Percentiles rank a stretch among this genome's conserved stretches.
Evolutionary conservation across 2,797 vertebrate genomes (phyloP).

Genomic region (Capromys pilorides): DNA sequence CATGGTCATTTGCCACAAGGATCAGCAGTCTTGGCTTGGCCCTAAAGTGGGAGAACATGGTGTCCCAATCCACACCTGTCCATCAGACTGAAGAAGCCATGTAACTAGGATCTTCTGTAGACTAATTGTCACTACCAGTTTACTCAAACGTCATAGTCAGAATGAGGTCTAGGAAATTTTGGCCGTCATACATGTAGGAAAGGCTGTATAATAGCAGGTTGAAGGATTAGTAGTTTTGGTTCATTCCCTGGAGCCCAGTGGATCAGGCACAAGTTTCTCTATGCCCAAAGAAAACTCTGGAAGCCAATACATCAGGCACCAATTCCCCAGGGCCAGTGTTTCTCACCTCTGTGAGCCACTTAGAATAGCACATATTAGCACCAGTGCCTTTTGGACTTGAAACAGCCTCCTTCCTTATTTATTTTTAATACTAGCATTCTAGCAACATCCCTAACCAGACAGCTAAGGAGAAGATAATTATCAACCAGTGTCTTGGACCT

Average conservation of each 20-base stretch:
- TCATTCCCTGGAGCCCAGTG: not conserved
- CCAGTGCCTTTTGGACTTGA: not conserved
- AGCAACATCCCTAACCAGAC: slow-evolving; percentile 21
- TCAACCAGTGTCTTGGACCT: not conserved
- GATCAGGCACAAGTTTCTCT: not conserved
- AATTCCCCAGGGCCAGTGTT: not conserved
- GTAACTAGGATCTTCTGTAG: not conserved
- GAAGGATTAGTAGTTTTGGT: not conserved
- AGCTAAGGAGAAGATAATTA: not conserved
- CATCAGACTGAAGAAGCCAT: not conserved
- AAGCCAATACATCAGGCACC: not conserved
- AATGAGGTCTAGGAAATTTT: not conserved
- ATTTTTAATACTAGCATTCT: not conserved
- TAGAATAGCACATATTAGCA: not conserved
- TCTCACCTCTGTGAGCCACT: not conserved
- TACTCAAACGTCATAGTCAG: not conserved
- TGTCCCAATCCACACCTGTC: not conserved
- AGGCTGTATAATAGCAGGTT: not conserved
- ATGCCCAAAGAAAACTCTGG: not conserved
- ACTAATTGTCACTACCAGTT: not conserved
- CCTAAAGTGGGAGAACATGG: not conserved
- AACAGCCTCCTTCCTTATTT: slow-evolving; percentile 12
- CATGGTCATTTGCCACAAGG: not conserved
- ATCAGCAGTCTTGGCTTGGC: not conserved
- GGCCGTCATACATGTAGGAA: not conserved